Conservation (phyloP, 2,888 invertebrate genomes). For the Cryptocephalus primarius region DNA sequence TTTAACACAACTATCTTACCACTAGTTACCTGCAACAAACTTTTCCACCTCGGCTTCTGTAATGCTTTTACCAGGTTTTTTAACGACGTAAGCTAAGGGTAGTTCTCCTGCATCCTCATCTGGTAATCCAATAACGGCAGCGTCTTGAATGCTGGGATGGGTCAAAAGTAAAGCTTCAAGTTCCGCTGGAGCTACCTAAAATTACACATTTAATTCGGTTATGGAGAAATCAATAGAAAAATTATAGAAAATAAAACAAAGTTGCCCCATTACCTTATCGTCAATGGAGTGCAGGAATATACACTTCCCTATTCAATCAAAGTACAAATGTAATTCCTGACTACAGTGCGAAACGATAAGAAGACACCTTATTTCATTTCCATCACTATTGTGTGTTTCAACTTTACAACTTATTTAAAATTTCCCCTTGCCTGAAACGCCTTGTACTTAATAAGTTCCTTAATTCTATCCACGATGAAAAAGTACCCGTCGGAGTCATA, state of each 20-base stretch:
- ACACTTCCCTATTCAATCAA: no score
- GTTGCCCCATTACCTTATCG: no score
- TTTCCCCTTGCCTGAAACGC: conserved; percentile 56
- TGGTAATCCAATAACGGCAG: conserved; percentile 71
- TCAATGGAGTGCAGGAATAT: no score
- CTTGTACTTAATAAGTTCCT: conserved; percentile 89
- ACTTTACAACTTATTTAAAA: no score
- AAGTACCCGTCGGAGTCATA: conserved; percentile 70
- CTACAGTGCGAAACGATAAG: no score
- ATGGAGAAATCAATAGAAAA: no score
- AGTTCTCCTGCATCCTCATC: conserved; percentile 66
- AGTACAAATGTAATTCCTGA: no score
- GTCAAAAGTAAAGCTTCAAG: conserved; percentile 68
- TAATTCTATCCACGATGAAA: conserved; percentile 77
- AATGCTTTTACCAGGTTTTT: conserved; percentile 41
- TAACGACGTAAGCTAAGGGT: conserved; percentile 66
- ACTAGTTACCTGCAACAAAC: conserved; percentile 38
- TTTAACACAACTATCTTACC: no score
- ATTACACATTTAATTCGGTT: not conserved
- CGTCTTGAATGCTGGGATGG: conserved; percentile 62
- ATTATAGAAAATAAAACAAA: no score
- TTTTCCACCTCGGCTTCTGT: conserved; percentile 35
- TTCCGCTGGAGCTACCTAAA: conserved; percentile 74
- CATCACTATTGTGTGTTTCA: no score
- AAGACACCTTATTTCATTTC: no score